A percentile compares a stretch with the other conserved stretches of the same genome.
Evolutionary conservation across 2,888 invertebrate genomes (phyloP).

Genomic region (Rhynchonema sp.): DNA sequence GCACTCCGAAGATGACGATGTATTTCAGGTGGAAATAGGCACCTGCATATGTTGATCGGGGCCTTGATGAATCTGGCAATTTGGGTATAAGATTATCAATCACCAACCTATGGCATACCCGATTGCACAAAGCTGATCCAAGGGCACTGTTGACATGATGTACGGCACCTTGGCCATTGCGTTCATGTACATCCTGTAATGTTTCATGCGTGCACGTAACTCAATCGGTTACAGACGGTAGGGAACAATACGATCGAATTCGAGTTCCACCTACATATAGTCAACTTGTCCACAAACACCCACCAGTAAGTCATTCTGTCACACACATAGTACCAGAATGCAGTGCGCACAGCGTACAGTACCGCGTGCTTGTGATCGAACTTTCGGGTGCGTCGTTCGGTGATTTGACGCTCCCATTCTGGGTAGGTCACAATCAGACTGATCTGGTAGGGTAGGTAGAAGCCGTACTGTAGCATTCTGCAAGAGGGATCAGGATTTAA

Average conservation of each 20-base stretch:
- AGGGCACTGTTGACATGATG: no score
- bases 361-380: constrained; percentile 13
- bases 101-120: neutral
- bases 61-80: neutral
- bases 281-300: no score
- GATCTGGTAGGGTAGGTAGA: constrained; percentile 31
- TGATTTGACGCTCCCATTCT: constrained; percentile 19
- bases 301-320: constrained; percentile 27
- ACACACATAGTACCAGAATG: constrained; percentile 29
- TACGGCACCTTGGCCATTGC: no score
- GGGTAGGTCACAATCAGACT: constrained; percentile 30
- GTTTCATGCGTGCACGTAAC: no score
- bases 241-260: neutral
- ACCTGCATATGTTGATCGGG: constrained; percentile 15
- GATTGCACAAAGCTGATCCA: no score
- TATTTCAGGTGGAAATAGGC: constrained; percentile 35
- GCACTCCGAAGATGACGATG: constrained; percentile 32
- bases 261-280: no score
- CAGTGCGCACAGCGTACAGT: constrained; percentile 18
- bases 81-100: no score
- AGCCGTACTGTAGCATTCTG: constrained; percentile 29
- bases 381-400: constrained; percentile 8
- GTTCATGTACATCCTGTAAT: no score
- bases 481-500: no score
- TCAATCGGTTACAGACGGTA: no score